A percentile compares a stretch with the other conserved stretches of the same genome.
These are phyloP conservation scores for Pecten maximus DNA, from an alignment of 2,888 invertebrate species.

Conservation along the genomic window DNA sequence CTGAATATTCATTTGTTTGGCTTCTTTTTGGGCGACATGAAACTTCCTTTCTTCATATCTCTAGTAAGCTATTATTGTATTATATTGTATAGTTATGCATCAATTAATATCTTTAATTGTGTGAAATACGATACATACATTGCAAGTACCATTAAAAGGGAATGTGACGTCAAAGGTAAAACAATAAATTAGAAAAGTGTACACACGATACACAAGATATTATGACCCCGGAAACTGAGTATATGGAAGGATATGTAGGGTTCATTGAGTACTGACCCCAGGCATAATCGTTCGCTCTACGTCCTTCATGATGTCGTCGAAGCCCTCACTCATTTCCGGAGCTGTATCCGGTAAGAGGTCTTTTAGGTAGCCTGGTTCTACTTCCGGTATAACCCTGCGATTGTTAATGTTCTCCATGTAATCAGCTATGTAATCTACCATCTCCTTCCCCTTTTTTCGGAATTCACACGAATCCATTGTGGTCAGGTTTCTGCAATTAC, in stretches of 20 bases:
- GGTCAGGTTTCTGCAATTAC: neutral
- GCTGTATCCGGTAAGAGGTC: slow-evolving; percentile 76
- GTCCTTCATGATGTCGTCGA: slow-evolving; percentile 79
- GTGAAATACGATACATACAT: too few relatives aligned
- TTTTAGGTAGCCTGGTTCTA: slow-evolving; percentile 80
- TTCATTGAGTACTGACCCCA: slow-evolving; percentile 72
- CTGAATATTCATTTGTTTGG: too few relatives aligned
- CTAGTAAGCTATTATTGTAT: too few relatives aligned
- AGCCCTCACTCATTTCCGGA: slow-evolving; percentile 78
- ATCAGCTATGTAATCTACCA: slow-evolving; percentile 81
- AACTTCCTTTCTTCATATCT: too few relatives aligned
- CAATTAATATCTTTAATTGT: too few relatives aligned
- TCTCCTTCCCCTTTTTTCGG: slow-evolving; percentile 79
- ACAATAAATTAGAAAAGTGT: too few relatives aligned
- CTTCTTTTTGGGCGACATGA: too few relatives aligned
- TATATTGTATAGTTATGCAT: too few relatives aligned
- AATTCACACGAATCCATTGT: slow-evolving; percentile 80
- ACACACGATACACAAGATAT: too few relatives aligned
- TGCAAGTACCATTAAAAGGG: too few relatives aligned
- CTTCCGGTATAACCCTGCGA: slow-evolving; percentile 77
- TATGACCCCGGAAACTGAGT: too few relatives aligned
- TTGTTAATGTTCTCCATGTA: slow-evolving; percentile 78
- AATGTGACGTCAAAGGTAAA: too few relatives aligned
- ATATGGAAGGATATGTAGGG: neutral
- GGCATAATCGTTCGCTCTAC: slow-evolving; percentile 80